Conservation (phyloP, 2,888 invertebrate genomes). For the Caenorhabditis zanzibari region DNA sequence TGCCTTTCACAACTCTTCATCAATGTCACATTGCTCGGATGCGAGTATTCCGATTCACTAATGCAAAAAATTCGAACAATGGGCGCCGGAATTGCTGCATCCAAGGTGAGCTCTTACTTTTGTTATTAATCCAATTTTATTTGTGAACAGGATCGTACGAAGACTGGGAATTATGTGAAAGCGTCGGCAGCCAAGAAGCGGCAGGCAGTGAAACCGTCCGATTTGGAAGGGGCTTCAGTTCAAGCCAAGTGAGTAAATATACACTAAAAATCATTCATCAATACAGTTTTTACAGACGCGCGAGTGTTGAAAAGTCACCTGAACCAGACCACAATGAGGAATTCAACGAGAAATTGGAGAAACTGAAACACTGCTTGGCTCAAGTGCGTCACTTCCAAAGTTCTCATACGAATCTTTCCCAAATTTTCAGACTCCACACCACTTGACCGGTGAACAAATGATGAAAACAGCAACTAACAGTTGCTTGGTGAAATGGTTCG, state of each 20-base stretch:
- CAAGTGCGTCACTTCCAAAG: slow-evolving; percentile 21
- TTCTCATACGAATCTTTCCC: no score
- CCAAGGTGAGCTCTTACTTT: slow-evolving; percentile 6
- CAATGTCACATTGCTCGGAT: slow-evolving; percentile 71
- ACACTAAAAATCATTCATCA: background rate
- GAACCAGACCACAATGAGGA: background rate
- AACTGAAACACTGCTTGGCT: slow-evolving; percentile 35
- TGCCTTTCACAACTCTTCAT: slow-evolving; percentile 73
- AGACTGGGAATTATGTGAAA: slow-evolving; percentile 60
- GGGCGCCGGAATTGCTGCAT: slow-evolving; percentile 66
- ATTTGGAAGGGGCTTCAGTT: slow-evolving; percentile 45
- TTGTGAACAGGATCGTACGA: slow-evolving; percentile 50
- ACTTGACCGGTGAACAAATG: slow-evolving; percentile 63
- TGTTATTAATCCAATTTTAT: background rate
- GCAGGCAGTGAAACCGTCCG: slow-evolving; percentile 55
- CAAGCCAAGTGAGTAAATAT: slow-evolving; percentile 16
- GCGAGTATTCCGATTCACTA: slow-evolving; percentile 66
- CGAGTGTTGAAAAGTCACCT: slow-evolving; percentile 16
- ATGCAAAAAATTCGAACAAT: slow-evolving; percentile 69
- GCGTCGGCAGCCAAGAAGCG: slow-evolving; percentile 65
- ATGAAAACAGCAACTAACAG: slow-evolving; percentile 50
- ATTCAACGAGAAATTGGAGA: slow-evolving; percentile 40
- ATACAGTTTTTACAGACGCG: background rate
- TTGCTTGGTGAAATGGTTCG: slow-evolving; percentile 43
- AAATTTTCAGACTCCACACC: slow-evolving; percentile 54